A percentile compares a stretch with the other conserved stretches of the same genome.
Conservation (phyloP, 2,113 vertebrate genomes). For the Theristicus caerulescens region DNA sequence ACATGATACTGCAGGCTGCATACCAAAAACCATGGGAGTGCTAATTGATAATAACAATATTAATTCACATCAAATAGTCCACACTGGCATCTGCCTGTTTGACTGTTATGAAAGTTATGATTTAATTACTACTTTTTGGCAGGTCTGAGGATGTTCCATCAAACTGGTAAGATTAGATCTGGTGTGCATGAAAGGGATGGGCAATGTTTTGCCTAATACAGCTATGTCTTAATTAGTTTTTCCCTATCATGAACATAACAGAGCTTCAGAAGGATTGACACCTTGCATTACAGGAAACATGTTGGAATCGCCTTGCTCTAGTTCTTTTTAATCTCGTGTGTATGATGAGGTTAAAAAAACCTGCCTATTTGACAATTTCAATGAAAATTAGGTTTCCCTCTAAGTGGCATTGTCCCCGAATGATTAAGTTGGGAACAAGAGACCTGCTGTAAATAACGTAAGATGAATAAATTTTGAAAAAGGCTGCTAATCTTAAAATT, state of each 20-base stretch:
- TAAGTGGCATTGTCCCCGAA: not conserved
- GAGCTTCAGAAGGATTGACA: not conserved
- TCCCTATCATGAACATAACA: not conserved
- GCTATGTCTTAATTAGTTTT: not conserved
- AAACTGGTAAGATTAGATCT: not conserved
- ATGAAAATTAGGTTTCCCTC: not conserved
- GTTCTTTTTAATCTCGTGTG: not conserved
- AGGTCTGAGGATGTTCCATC: not conserved
- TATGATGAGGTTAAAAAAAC: not conserved
- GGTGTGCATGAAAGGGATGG: not conserved
- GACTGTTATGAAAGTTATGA: not conserved
- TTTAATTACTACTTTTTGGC: not conserved
- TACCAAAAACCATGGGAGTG: not conserved
- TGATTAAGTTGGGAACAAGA: not conserved
- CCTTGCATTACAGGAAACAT: not conserved
- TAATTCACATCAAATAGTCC: not conserved
- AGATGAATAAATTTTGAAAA: not conserved
- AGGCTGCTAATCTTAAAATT: not conserved
- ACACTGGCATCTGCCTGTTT: not conserved
- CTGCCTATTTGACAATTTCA: not conserved
- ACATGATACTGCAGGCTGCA: not conserved
- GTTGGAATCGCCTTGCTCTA: not conserved
- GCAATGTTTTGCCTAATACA: not conserved
- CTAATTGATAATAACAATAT: not conserved
- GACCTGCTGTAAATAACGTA: not conserved